A percentile compares a stretch with the other conserved stretches of the same genome.
Evolutionary conservation across 2,797 vertebrate genomes (phyloP).

Genomic region (Semotilus atromaculatus): DNA sequence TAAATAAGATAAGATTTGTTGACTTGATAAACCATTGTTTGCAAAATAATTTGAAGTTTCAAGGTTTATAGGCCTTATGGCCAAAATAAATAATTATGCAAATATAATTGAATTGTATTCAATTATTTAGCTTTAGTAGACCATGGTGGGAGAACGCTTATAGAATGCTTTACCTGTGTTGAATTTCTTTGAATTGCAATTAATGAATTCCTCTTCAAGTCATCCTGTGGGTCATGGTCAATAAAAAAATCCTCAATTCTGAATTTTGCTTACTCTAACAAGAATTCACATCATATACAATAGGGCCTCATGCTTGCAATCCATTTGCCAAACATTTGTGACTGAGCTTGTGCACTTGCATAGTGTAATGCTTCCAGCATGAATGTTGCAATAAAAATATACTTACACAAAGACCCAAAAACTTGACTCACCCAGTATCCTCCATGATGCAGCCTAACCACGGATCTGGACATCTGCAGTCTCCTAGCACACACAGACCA

Average conservation of each 20-base stretch:
- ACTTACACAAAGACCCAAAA: not conserved
- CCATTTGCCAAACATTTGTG: not conserved
- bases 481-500: slow-evolving; percentile 72
- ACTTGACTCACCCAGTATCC: slow-evolving; percentile 80
- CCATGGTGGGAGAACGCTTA: not conserved
- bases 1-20: not conserved
- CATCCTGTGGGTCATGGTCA: not conserved
- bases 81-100: not conserved
- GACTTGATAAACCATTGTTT: not conserved
- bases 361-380: not conserved
- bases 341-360: not conserved
- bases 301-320: not conserved
- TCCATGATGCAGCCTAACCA: slow-evolving; percentile 91
- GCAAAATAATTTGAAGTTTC: not conserved
- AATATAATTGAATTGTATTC: not conserved
- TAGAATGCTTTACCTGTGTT: not conserved
- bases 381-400: not conserved
- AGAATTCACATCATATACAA: not conserved
- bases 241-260: not conserved
- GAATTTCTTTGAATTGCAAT: not conserved
- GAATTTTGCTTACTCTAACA: not conserved
- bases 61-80: not conserved
- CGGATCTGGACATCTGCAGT: slow-evolving; percentile 83
- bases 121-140: not conserved
- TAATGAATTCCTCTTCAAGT: not conserved